Conservation (phyloP, 2,113 vertebrate species). For the Pelodiscus sinensis region DNA sequence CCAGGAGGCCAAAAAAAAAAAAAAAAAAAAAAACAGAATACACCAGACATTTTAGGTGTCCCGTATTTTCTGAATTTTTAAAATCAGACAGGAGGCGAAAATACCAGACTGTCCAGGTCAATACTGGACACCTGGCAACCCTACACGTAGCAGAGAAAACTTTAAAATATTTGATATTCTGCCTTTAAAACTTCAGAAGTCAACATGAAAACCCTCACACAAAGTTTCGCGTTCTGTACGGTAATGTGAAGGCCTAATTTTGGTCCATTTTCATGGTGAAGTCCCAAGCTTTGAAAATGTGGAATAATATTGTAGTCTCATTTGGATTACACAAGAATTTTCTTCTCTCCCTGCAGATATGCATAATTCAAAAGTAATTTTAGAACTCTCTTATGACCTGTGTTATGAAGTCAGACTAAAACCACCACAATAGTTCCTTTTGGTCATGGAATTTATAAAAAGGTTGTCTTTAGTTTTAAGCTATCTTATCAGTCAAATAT, state of each 20-base stretch:
- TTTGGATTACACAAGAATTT: neutral
- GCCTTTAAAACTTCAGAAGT: neutral
- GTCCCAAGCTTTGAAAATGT: neutral
- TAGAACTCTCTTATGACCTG: too few species aligned
- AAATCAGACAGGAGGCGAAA: too few species aligned
- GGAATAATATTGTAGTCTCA: neutral
- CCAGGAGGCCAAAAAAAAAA: too few species aligned
- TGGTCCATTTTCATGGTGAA: neutral
- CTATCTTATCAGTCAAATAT: too few species aligned
- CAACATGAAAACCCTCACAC: neutral
- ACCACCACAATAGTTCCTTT: neutral
- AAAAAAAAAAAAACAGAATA: too few species aligned
- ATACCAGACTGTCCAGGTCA: too few species aligned
- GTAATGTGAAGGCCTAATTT: neutral
- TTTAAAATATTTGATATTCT: neutral
- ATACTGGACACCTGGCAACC: too few species aligned
- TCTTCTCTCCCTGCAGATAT: neutral
- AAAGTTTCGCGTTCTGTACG: neutral
- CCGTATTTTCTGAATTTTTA: too few species aligned
- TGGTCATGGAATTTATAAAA: neutral
- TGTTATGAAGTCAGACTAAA: neutral
- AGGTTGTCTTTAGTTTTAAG: neutral
- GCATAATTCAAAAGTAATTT: neutral
- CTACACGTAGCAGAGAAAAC: too few species aligned
- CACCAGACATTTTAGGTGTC: too few species aligned